Evolutionary conservation across 2,888 invertebrate genomes (phyloP), one percentile per base, ranked within the genome.

Genomic region (Pegoplata infirma): DNA sequence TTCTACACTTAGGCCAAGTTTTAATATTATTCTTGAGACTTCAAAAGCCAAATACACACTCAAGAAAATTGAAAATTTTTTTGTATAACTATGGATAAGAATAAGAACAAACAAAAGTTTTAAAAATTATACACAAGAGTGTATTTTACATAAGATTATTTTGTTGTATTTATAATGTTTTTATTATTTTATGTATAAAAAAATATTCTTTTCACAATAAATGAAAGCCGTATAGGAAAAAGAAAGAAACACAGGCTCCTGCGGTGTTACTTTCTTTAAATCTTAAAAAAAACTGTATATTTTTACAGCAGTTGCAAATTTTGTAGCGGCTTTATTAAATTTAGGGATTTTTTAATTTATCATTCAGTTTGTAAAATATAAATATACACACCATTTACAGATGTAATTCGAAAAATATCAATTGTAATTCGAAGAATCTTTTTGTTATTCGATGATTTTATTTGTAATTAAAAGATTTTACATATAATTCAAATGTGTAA

Each of bases 121-220:
- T 46, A 63, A 53, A n/a, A 63, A 61, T 67, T 67, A 74, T 67
- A 61, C 67, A 17, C 67, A 49, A 61, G 61, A 40, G 67, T 67
- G 23, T 58, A 75, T 56, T 68, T 68, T 51, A 68, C 49, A 75
- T 63, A 55, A 56, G 16, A 74, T 67, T 67, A 67, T 61, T 74
- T 46, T 61, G 51, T 53, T 67, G 16, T 55, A 36, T 59, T 67
- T 67, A 44, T 32, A 53, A 66, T 74, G 16, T 51, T 58, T 63
- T 47, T 51, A 36, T 36, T 61, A 61, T 28, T 59, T 51, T 67
- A n/a, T 66, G 58, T 25, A 49, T 16, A 12, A 28, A 46, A 55
- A 47, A 32, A 40, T 12, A n/a, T 40, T 40, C 8, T 32, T 40
- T 40, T 40, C 5, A 3, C n/a, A 40, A 5, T 3, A 56, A 19